Evolutionary conservation across 1,140 invertebrate species (phyloP), one percentile per base, ranked within the genome.

Genomic region (Bombus soroeensis): DNA sequence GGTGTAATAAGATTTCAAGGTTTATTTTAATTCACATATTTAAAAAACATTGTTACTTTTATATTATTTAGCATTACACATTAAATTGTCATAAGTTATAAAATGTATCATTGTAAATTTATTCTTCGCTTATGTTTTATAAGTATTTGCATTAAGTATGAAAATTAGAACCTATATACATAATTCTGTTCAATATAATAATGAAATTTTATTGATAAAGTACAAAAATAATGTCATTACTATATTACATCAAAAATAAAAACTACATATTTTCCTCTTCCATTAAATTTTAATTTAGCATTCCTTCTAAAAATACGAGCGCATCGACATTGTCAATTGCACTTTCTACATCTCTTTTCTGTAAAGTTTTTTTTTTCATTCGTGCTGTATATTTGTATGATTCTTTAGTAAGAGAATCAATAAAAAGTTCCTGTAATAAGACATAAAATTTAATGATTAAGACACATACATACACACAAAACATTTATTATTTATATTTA

Each of bases 351-450:
- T 99, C 98, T 93, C 96, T 96, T 93, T 97, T 98, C 83, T 97
- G 96, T 41, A 99, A 93, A 1, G 97, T 98, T 96, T 98, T 98
- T 91, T 98, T 97, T 93, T 98, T 98, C 28, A 96, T 95, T 90
- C 96, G 96, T 3, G 95, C 92, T 34, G 97, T 98, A 89, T 97
- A 97, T 87, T 96, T 96, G 89, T 96, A 97, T 6, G 98, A 96
- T 96, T 98, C 98, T 91, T 97, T 97, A 13, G 97, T 96, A 62
- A 99, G 93, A 37, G 96, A 97, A 92, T 98, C 97, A 47, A 99
- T 96, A 93, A 99, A 99, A 71, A 98, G 93, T 96, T 99, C 98
- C 97, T 97, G 94, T 22, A 96, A 96, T 76, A 92, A 90, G 92
- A 83, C 82, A 13, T 10, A 62, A 43, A 12, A 32, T n/a, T 70